phyloP scores from a whole-genome alignment of 1,140 invertebrate species.

The Stegodyphus mimosarum region DNA sequence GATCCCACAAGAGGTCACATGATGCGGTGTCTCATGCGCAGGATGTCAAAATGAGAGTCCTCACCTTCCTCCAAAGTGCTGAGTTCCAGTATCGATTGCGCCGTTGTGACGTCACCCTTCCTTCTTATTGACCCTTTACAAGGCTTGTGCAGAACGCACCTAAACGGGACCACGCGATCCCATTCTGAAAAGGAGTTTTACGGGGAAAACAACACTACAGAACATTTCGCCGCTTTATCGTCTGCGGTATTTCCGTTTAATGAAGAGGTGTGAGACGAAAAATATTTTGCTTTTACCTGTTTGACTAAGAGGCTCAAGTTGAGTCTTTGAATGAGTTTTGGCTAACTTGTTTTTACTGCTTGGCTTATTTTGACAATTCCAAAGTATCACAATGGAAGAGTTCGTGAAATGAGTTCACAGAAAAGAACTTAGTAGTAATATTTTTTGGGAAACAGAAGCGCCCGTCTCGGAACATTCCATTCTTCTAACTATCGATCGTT shows the following conservation, averaged over 20 bases:
- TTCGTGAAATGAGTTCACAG: neutral
- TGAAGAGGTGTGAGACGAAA: neutral
- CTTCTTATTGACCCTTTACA: too few relatives aligned
- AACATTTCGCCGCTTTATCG: neutral
- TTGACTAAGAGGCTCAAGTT: too few relatives aligned
- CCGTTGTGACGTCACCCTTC: constrained; percentile 2
- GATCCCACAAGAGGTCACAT: too few relatives aligned
- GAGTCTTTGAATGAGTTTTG: too few relatives aligned
- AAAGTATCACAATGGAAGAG: too few relatives aligned
- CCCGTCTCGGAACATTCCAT: constrained; percentile 23
- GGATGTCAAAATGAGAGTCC: neutral
- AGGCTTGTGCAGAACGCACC: too few relatives aligned
- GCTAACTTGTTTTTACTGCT: too few relatives aligned
- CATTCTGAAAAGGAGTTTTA: constrained; percentile 8
- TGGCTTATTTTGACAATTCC: too few relatives aligned
- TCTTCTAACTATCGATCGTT: constrained; percentile 14
- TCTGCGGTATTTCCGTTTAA: neutral
- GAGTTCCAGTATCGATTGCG: constrained; percentile 25
- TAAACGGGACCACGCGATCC: constrained; percentile 1
- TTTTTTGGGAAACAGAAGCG: neutral
- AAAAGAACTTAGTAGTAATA: neutral
- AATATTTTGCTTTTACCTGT: too few relatives aligned
- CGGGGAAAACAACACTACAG: constrained; percentile 1
- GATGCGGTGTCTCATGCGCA: too few relatives aligned
- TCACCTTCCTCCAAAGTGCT: constrained; percentile 38